Evolutionary conservation across 2,888 invertebrate genomes (phyloP), one percentile per base, ranked within the genome.

Genomic region (Eudemis profundana): DNA sequence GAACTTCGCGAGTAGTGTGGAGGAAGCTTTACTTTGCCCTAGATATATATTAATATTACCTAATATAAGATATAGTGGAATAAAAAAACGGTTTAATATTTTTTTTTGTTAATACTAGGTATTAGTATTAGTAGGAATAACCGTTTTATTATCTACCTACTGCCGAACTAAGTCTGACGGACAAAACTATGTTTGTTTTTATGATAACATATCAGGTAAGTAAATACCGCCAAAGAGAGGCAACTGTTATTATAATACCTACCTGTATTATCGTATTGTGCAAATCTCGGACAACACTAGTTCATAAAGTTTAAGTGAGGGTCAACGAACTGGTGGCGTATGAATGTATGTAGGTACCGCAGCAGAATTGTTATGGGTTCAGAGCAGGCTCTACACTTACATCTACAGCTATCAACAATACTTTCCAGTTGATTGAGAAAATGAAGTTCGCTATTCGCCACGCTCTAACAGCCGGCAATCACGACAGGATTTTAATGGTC

Each of bases 321-420:
- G 50, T 57, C 44, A 64, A 51, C 50, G 50, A 64, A 40, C 49
- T 64, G n/a, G 36, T 57, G 50, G n/a, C 27, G 56, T 50, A 46
- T 50, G 29, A 7, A 19, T 17, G 56, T 56, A n/a, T n/a, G n/a
- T n/a, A n/a, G n/a, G 17, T 14, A 47, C 47, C 33, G 47, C 47
- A 47, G n/a, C n/a, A n/a, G n/a, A n/a, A n/a, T n/a, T n/a, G n/a
- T n/a, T 8, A 33, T 47, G 14, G 7, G 29, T 36, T 3, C 12
- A 27, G 29, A 27, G 36, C 14, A 33, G 38, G 29, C 19, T 14
- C 21, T 38, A 29, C 27, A 23, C n/a, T 38, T 53, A 61, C 59
- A n/a, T 14, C 21, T 38, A 29, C 27, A 23, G 15, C 38, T 53
- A 61, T 63, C 64, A 56, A 60, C 57, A 51, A 62, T 57, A 46